Percentiles rank a stretch among this genome's conserved stretches.
Evolutionary conservation across 2,888 invertebrate species (phyloP).

Genomic region (Apotomis turbidana): DNA sequence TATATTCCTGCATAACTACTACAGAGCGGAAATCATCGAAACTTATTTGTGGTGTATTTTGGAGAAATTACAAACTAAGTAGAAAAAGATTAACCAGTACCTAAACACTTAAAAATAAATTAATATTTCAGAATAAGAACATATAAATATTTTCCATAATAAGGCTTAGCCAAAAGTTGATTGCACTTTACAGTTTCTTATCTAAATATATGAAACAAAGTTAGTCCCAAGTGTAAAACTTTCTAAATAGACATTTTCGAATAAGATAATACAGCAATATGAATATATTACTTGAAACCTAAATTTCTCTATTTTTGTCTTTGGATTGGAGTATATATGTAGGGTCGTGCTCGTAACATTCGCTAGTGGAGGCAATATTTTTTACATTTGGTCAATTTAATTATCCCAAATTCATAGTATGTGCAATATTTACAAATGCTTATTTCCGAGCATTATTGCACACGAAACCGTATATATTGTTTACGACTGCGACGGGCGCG

Average conservation of each 20-base stretch:
- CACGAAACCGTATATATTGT: constrained; percentile 19
- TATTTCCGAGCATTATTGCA: constrained; percentile 21
- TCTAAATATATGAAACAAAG: constrained; percentile 59
- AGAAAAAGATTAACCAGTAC: constrained; percentile 52
- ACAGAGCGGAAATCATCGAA: too few relatives aligned
- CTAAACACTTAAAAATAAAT: constrained; percentile 69
- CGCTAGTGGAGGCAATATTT: constrained; percentile 16
- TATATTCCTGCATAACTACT: neutral
- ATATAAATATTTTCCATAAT: constrained; percentile 67
- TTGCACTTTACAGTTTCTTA: constrained; percentile 72
- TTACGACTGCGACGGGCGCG: neutral
- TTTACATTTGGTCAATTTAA: constrained; percentile 30
- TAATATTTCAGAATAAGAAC: constrained; percentile 65
- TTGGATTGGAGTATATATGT: constrained; percentile 57
- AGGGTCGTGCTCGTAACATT: constrained; percentile 21
- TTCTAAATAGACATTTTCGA: constrained; percentile 60
- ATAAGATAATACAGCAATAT: constrained; percentile 55
- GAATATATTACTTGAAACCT: constrained; percentile 47
- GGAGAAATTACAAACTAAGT: constrained; percentile 45
- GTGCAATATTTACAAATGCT: neutral
- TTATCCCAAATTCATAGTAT: constrained; percentile 20
- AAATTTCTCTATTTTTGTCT: constrained; percentile 53
- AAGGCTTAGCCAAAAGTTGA: constrained; percentile 76
- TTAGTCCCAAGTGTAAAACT: constrained; percentile 54
- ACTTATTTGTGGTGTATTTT: neutral